Evolutionary conservation across 2,797 vertebrate species (phyloP), one percentile per base, ranked within the genome.

Genomic region (Myripristis murdjan): DNA sequence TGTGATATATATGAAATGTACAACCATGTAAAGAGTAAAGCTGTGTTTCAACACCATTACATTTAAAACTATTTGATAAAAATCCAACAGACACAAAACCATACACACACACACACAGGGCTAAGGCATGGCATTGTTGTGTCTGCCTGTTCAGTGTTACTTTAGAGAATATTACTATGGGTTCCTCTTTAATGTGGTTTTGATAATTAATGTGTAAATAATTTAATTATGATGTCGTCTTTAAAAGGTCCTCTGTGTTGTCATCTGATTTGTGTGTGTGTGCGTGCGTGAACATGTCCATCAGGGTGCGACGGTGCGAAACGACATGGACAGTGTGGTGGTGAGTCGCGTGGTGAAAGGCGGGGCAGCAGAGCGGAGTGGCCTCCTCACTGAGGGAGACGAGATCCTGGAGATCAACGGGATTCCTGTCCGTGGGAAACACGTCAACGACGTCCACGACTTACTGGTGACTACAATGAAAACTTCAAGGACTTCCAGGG

Each of bases 321-420:
- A 98, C 58, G 97, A 99, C 87, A 92, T 96, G 93, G 97, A 98
- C 81, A 96, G 96, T 26, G 98, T 99, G 79, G 95, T 99, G 80
- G 96, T 99, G 77, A 98, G 97, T 81, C 97, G 97, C 0, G 96
- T 99, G 85, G 97, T 98, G 67, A 97, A 96, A 88, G 97, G 97
- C 7, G 97, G 98, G 9, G 96, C 95, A 0, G 97, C 96, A 0
- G 97, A 98, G 87, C 96, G 96, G 64, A 97, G 97, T 69, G 97
- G 97, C 51, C 93, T 99, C 15, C 92, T 99, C 77, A 96, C 95
- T 1, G 97, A 98, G 90, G 97, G 97, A 47, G 97, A 99, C 1
- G 98, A 99, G 90, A 97, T 99, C 92, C 89, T 99, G 73, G 97
- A 99, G 87, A 97, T 99, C 83, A 98, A 98, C 26, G 96, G 97